Evolutionary conservation across 2,888 invertebrate species (phyloP), one percentile per base, ranked within the genome.

Genomic region (Poecilus cupreus): DNA sequence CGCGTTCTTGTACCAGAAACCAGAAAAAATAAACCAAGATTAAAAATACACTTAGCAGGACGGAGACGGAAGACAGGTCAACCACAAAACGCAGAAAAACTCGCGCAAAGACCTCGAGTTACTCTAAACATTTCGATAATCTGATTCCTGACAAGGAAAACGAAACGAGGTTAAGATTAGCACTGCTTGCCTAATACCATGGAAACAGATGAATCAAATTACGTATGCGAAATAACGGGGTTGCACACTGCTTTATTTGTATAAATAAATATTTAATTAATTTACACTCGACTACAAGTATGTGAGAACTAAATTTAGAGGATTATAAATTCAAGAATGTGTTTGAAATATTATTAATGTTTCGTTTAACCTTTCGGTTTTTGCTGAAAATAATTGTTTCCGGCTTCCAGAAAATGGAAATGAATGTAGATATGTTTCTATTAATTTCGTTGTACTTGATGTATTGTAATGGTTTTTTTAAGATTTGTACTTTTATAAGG

Each of bases 21-120:
- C 22, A 70, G 70, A 43, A 70, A 70, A 70, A 70, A 70, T 70
- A 70, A 70, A 70, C 70, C 11, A n/a, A 39, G 70, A 70, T 70
- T 54, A 70, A 70, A 70, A 70, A 70, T 70, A 70, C 16, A 11
- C n/a, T 54, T 10, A 22, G 39, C 70, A 70, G 20, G 37, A 32
- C 5, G 18, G 16, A 37, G 18, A 18, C 16, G 70, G 20, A 54
- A 20, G 64, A 3, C 64, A n/a, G 70, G 39, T 70, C 70, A 70
- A 16, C 70, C 39, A 70, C 39, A 39, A 70, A 70, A 37, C 26
- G 37, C 37, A 5, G 24, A 60, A 3, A 26, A 32, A 43, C 43
- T 43, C 43, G 43, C 13, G 43, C 54, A 16, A 32, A 32, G 32
- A 8, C 4, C 4, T 32, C 54, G 18, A n/a, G n/a, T n/a, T n/a